These are phyloP conservation scores for Gallinago paraguaiae DNA, from an alignment of 2,113 vertebrate genomes.

Conservation along the genomic window DNA sequence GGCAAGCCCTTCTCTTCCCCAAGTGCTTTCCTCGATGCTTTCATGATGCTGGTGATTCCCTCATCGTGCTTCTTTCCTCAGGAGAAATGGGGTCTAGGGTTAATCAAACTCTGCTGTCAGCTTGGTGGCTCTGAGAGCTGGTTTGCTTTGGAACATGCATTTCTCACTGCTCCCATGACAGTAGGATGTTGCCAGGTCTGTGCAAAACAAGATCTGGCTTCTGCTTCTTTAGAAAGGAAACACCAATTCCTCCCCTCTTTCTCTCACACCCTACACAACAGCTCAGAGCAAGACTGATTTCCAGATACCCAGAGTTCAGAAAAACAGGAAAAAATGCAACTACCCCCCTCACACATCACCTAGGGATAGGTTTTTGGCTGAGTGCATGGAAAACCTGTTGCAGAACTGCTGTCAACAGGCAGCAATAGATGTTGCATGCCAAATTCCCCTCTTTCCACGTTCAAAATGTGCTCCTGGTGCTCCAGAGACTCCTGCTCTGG, in stretches of 20 bases:
- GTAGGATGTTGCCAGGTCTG: not conserved
- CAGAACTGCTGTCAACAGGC: not conserved
- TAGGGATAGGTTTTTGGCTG: not conserved
- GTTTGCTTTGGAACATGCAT: not conserved
- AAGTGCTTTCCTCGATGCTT: not conserved
- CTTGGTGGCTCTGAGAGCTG: not conserved
- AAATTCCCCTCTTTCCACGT: not conserved
- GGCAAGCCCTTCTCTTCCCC: not conserved
- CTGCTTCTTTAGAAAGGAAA: not conserved
- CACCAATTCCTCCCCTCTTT: not conserved
- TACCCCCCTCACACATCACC: not conserved
- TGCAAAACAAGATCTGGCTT: not conserved
- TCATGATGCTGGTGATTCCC: not conserved
- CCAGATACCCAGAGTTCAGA: not conserved
- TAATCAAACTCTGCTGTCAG: slow-evolving; percentile 4
- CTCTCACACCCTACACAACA: not conserved
- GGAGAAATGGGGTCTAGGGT: not conserved
- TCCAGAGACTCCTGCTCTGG: not conserved
- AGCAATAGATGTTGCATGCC: not conserved
- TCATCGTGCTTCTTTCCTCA: not conserved
- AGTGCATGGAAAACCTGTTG: not conserved
- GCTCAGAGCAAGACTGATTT: not conserved
- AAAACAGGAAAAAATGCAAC: not conserved
- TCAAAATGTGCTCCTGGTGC: not conserved
- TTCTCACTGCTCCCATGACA: not conserved